Evolutionary conservation across 2,888 invertebrate species (phyloP), one percentile per base, ranked within the genome.

Genomic region (Eupithecia abbreviata): DNA sequence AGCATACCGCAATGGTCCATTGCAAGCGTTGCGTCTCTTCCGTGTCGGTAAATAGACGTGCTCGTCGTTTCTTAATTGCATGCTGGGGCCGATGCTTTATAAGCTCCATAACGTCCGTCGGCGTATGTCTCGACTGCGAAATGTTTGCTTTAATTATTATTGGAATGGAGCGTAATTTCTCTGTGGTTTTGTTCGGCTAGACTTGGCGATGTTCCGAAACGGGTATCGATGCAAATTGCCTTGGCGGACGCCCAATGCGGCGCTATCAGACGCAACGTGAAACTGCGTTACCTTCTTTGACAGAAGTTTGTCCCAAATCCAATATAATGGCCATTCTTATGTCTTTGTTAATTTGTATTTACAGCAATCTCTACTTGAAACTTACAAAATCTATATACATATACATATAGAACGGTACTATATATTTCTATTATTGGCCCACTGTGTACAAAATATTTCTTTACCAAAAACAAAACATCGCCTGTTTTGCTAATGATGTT

Each of bases 141-240:
- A 94, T 94, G 93, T 95, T 93, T 94, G 95, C 94, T 93, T 95
- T 93, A 95, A 95, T 95, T 95, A 95, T 95, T 95, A 95, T 94
- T 95, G 95, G 95, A 95, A 94, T 95, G 93, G 93, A 93, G 94
- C 92, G 93, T 94, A 93, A 93, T 94, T 71, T 95, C 94, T 93
- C 90, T 88, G 92, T 95, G 94, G 95, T 95, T 95, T 95, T 94
- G 95, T 95, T 95, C 93, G 94, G 92, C 94, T 94, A 95, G 95
- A 95, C 95, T 95, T 95, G 95, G 95, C 95, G 93, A 92, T 92
- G 95, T 93, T 95, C 95, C 95, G 95, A 95, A 94, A 93, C 89
- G 93, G 93, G 94, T 92, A 94, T 93, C 93, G 93, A 94, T 95
- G 95, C 94, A 95, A 95, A 95, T 95, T 95, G 92, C 92, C 91